Percentiles rank a stretch among this genome's conserved stretches.
phyloP scores from a whole-genome alignment of 2,797 vertebrate genomes.

The Iguana delicatissima region DNA sequence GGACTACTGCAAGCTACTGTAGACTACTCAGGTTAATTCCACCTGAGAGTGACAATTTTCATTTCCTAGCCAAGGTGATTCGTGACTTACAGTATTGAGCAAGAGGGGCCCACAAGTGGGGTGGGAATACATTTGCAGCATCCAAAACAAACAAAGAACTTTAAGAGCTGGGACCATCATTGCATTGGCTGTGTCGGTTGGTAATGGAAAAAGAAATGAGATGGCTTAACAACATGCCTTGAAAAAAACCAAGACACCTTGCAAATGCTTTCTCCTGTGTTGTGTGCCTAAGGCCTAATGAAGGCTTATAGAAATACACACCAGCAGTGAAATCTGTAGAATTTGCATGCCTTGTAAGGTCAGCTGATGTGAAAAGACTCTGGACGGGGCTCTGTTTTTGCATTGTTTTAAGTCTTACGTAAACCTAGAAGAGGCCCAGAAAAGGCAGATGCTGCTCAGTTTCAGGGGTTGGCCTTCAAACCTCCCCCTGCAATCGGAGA shows the following conservation, averaged over 20 bases:
- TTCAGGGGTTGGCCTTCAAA: constrained; percentile 73
- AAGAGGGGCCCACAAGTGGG: not conserved
- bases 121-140: not conserved
- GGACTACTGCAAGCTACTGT: constrained; percentile 1
- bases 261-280: constrained; percentile 37
- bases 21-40: constrained; percentile 6
- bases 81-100: constrained; percentile 11
- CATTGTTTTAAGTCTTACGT: constrained; percentile 73
- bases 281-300: constrained; percentile 63
- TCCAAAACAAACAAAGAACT: not conserved
- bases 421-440: constrained; percentile 74
- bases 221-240: constrained; percentile 18
- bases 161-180: not conserved
- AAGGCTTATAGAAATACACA: constrained; percentile 42
- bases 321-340: constrained; percentile 57
- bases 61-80: constrained; percentile 10
- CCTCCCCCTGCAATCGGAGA: constrained; percentile 63
- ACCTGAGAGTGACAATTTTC: constrained; percentile 16
- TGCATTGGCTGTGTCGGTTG: not conserved
- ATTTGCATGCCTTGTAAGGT: constrained; percentile 48
- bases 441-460: constrained; percentile 71
- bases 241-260: constrained; percentile 40
- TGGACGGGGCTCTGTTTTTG: constrained; percentile 59
- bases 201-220: constrained; percentile 12
- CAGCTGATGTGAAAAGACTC: constrained; percentile 62